Evolutionary conservation across 2,797 vertebrate species (phyloP).

Genomic region (Micromesistius poutassou): DNA sequence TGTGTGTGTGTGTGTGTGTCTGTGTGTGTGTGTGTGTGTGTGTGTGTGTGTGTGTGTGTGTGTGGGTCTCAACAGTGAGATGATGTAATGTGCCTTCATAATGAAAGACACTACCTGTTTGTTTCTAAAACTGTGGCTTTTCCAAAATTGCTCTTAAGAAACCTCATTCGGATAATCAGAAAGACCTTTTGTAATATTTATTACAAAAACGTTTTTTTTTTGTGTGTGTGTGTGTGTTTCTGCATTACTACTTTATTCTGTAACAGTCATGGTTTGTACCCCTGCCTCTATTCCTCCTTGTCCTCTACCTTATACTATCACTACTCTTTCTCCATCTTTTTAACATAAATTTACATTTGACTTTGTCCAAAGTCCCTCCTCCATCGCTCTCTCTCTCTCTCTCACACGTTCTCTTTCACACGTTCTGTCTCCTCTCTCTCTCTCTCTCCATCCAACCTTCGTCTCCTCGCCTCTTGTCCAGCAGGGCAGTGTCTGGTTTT

Average conservation of each 20-base stretch:
- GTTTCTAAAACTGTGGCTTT: conserved; percentile 42
- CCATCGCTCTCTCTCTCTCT: conserved; percentile 11
- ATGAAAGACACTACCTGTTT: conserved; percentile 82
- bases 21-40: conserved; percentile 71
- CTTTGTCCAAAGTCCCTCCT: conserved; percentile 31
- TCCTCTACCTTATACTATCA: neutral
- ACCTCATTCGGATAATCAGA: too few species aligned
- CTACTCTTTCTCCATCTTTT: conserved; percentile 6
- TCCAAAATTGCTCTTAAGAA: conserved; percentile 37
- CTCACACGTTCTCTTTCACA: conserved; percentile 31
- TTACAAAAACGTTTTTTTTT: too few species aligned
- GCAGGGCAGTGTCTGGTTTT: conserved; percentile 16
- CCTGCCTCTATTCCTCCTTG: neutral
- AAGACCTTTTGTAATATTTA: too few species aligned
- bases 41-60: conserved; percentile 38
- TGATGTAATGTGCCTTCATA: conserved; percentile 80
- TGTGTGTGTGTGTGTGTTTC: too few species aligned
- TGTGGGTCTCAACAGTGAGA: conserved; percentile 59
- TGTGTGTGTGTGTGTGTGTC: conserved; percentile 36
- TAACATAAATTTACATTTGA: conserved; percentile 24
- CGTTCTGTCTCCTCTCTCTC: conserved; percentile 16
- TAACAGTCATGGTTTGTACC: neutral
- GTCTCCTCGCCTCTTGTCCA: neutral
- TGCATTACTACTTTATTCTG: neutral
- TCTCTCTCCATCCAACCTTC: conserved; percentile 27